Evolutionary conservation across 1,140 invertebrate species (phyloP).

Genomic region (Phthorimaea operculella): DNA sequence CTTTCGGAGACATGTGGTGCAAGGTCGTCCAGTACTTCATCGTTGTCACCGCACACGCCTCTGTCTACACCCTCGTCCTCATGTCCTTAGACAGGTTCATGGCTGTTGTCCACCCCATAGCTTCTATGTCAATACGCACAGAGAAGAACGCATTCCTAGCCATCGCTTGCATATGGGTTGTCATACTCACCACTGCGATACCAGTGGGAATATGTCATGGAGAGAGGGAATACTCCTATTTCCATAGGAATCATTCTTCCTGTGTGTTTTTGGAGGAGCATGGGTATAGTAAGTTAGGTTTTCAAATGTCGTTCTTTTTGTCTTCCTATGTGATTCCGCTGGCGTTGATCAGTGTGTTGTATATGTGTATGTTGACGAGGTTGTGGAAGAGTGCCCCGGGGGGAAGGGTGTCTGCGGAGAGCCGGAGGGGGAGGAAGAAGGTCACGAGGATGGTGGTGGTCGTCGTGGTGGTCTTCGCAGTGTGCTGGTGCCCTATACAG

Average conservation of each 20-base stretch:
- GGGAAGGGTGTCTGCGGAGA: conserved; percentile 73
- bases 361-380: conserved; percentile 89
- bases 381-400: conserved; percentile 88
- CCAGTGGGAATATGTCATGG: conserved; percentile 85
- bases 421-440: conserved; percentile 85
- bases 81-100: conserved; percentile 96
- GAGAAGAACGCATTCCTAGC: conserved; percentile 84
- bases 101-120: conserved; percentile 94
- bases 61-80: conserved; percentile 93
- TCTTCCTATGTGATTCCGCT: conserved; percentile 89
- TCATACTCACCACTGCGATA: conserved; percentile 80
- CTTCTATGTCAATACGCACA: conserved; percentile 88
- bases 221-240: conserved; percentile 75
- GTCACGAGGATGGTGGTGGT: conserved; percentile 95
- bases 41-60: conserved; percentile 92
- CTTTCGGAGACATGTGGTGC: conserved; percentile 91
- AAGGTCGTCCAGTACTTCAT: conserved; percentile 82
- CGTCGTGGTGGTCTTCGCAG: conserved; percentile 93
- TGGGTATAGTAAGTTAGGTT: conserved; percentile 76
- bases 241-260: conserved; percentile 70
- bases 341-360: conserved; percentile 88
- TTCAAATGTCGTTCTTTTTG: conserved; percentile 84
- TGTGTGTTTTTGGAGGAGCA: conserved; percentile 75
- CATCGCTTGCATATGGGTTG: conserved; percentile 83
- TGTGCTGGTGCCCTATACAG: conserved; percentile 97